Conservation (phyloP, 2,888 invertebrate species). For the Cephus spinipes region DNA sequence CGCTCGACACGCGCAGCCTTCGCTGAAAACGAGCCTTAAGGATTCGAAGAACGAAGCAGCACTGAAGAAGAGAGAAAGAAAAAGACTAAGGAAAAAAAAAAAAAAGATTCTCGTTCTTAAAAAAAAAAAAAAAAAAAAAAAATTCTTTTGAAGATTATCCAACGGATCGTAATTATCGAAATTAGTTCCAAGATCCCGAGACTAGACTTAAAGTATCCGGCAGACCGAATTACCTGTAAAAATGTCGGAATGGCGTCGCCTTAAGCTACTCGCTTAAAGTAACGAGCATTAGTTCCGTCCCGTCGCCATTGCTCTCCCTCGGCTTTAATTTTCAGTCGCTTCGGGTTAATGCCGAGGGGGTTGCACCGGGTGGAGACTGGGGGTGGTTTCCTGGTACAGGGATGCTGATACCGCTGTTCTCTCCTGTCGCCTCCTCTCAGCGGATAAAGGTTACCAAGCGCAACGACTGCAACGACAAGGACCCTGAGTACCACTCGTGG, state of each 20-base stretch:
- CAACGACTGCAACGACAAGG: not conserved
- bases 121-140: too few species aligned
- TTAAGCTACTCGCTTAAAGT: not conserved
- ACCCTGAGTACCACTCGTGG: not conserved
- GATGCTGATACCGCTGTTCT: not conserved
- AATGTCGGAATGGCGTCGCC: not conserved
- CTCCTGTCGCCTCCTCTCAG: not conserved
- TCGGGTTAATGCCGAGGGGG: slow-evolving; percentile 14
- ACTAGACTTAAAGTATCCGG: not conserved
- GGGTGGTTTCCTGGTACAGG: not conserved
- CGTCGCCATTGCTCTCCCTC: slow-evolving; percentile 9
- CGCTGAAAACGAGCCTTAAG: not conserved
- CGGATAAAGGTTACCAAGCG: not conserved
- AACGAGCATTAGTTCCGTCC: not conserved
- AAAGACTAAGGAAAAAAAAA: not conserved
- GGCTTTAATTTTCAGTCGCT: slow-evolving; percentile 18
- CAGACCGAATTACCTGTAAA: not conserved
- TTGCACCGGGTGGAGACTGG: not conserved
- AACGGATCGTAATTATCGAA: not conserved
- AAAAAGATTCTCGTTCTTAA: not conserved
- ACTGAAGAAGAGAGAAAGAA: not conserved
- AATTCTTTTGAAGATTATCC: not conserved
- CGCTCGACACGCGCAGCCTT: not conserved
- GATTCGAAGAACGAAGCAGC: not conserved
- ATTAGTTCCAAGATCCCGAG: not conserved